Percentiles rank a stretch among this genome's conserved stretches.
Conservation (phyloP, 2,888 invertebrate species). For the Petrolisthes cinctipes region DNA sequence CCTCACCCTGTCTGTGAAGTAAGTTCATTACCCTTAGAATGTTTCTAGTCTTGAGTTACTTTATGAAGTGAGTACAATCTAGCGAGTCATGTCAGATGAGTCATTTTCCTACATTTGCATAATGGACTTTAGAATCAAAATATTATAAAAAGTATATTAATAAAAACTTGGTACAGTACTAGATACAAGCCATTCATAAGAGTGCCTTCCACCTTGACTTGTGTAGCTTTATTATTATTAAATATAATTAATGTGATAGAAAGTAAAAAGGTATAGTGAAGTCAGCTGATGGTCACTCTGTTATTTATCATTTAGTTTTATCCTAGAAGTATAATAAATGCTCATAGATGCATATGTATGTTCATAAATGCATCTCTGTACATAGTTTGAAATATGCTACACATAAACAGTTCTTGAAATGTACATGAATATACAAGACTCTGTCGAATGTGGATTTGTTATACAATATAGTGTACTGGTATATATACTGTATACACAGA, state of each 20-base stretch:
- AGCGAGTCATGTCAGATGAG: conserved; percentile 43
- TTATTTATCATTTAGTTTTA: not conserved
- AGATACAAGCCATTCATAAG: conserved; percentile 54
- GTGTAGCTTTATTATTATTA: conserved; percentile 21
- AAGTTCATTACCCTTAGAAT: conserved; percentile 11
- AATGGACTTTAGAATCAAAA: conserved; percentile 57
- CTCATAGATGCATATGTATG: not conserved
- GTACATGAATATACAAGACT: no score
- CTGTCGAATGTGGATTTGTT: no score
- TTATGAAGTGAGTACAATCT: conserved; percentile 52
- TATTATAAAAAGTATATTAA: conserved; percentile 33
- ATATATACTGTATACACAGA: not conserved
- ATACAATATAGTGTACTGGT: no score
- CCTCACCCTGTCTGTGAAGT: conserved; percentile 1
- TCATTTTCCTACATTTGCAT: conserved; percentile 38
- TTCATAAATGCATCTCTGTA: not conserved
- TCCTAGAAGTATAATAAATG: not conserved
- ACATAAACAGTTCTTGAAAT: no score
- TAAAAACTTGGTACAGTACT: not conserved
- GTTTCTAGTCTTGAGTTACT: conserved; percentile 35
- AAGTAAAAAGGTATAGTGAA: not conserved
- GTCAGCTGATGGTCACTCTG: not conserved
- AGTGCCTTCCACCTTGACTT: conserved; percentile 54
- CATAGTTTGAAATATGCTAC: no score
- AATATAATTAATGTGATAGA: not conserved